A percentile compares a stretch with the other conserved stretches of the same genome.
These are phyloP conservation scores for Trissolcus basalis DNA, from an alignment of 1,140 invertebrate genomes.

Conservation along the genomic window DNA sequence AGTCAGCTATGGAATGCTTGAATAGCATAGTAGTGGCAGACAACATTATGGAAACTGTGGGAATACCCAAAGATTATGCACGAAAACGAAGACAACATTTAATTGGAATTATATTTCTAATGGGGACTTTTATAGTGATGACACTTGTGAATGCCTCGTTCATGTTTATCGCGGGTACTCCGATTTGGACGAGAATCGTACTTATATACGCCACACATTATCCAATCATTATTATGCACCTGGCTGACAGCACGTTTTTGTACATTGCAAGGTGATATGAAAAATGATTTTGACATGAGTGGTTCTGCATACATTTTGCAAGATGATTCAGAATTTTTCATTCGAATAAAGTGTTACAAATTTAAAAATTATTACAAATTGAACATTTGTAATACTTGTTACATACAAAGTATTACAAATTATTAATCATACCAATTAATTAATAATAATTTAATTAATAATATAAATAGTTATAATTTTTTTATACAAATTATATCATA, in stretches of 20 bases:
- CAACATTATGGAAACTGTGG: conserved; percentile 5
- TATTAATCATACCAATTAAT: too few species aligned
- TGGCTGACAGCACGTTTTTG: conserved; percentile 37
- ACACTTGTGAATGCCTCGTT: conserved; percentile 16
- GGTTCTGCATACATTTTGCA: too few species aligned
- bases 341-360: too few species aligned
- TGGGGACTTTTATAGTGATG: conserved; percentile 24
- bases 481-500: too few species aligned
- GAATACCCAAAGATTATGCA: conserved; percentile 22
- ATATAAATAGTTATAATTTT: too few species aligned
- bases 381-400: too few species aligned
- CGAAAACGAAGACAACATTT: neutral
- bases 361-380: too few species aligned
- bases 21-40: too few species aligned
- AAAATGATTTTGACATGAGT: neutral
- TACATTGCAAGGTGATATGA: conserved; percentile 21
- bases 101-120: neutral
- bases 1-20: too few species aligned
- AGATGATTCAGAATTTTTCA: too few species aligned
- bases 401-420: too few species aligned
- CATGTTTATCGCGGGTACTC: conserved; percentile 20
- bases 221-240: conserved; percentile 43
- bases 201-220: conserved; percentile 37
- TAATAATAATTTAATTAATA: too few species aligned
- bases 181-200: conserved; percentile 14